These are phyloP conservation scores for Carassius carassius DNA, from an alignment of 2,113 vertebrate species.

Conservation along the genomic window DNA sequence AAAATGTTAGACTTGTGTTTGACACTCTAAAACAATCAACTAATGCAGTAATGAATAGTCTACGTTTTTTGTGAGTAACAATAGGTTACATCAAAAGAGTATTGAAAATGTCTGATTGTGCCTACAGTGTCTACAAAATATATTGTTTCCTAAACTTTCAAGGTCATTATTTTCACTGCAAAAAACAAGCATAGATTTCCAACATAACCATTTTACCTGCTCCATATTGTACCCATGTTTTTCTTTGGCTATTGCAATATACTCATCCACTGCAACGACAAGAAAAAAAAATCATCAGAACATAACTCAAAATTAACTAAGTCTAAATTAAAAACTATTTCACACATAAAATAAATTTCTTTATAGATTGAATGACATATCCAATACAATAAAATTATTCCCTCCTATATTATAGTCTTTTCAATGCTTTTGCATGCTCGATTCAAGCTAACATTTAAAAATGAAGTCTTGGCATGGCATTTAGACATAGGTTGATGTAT, in stretches of 20 bases:
- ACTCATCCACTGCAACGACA: conserved; percentile 89
- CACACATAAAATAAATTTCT: background rate
- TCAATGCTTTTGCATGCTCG: background rate
- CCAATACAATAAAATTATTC: background rate
- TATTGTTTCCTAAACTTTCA: no score
- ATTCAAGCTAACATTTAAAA: background rate
- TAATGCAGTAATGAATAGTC: background rate
- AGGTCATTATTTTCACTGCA: no score
- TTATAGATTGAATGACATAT: background rate
- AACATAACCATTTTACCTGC: conserved; percentile 77
- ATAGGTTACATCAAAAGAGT: background rate
- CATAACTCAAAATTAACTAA: background rate
- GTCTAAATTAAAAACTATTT: background rate
- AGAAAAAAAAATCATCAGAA: conserved; percentile 17
- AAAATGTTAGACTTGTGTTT: background rate
- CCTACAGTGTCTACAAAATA: background rate
- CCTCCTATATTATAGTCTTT: background rate
- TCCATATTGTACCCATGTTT: conserved; percentile 98
- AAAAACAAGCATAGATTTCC: background rate
- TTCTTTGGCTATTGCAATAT: conserved; percentile 93
- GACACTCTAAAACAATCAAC: background rate
- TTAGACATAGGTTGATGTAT: no score
- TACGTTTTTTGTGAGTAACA: background rate
- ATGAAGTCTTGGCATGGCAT: no score
- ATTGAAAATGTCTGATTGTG: background rate